Evolutionary conservation across 1,140 invertebrate genomes (phyloP), one percentile per base, ranked within the genome.

Genomic region (Cardiocondyla obscurior): DNA sequence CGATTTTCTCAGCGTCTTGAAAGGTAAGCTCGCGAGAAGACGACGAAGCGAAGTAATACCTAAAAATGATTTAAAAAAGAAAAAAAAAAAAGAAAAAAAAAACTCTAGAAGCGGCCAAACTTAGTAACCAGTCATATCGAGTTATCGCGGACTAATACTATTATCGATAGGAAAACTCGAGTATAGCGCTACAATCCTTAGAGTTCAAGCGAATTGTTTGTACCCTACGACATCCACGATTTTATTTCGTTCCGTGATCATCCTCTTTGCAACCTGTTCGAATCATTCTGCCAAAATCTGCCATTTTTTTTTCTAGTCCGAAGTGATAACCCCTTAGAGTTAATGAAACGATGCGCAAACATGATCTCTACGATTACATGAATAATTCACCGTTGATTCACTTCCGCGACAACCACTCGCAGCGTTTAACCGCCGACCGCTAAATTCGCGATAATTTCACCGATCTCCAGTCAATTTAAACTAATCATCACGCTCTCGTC

Each of bases 51-150:
- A 77, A 39, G 60, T 77, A 77, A 62, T 77, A 77, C 44, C 22
- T 77, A 77, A 65, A 51, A 64, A 76, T n/a, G n/a, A n/a, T n/a
- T n/a, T n/a, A n/a, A n/a, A n/a, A n/a, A n/a, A n/a, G n/a, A n/a
- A n/a, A n/a, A n/a, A n/a, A n/a, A n/a, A n/a, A n/a, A n/a, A n/a
- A 55, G 28, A 89, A 76, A 74, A 46, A 58, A 73, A 44, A 72
- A 44, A 89, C 81, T 87, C 87, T 90, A 90, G 90, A 88, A 90
- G 90, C 89, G 89, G 90, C 90, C 90, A 90, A 90, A 90, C 83
- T 88, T 88, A 90, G 85, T 85, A 89, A 89, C 79, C 86, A 42
- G 88, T 90, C 89, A 89, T 90, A 89, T 90, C 89, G 88, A 90
- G 84, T 89, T 86, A 86, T 88, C 73, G 87, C 87, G 88, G 85